These are phyloP conservation scores for Prenolepis imparis DNA, from an alignment of 2,888 invertebrate genomes.

Conservation along the genomic window DNA sequence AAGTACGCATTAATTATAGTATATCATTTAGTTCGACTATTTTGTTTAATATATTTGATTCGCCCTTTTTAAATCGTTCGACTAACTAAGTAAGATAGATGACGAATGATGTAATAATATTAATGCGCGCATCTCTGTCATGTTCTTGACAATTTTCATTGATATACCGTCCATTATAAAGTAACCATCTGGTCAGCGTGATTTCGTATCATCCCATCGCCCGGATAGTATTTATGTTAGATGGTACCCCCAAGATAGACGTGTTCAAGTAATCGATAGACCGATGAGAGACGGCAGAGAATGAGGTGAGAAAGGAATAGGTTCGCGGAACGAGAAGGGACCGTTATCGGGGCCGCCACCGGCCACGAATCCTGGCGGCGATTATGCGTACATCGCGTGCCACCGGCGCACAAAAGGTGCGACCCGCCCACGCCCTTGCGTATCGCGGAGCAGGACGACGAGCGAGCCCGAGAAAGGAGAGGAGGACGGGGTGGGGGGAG, in stretches of 20 bases:
- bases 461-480: conserved; percentile 22
- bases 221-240: conserved; percentile 30
- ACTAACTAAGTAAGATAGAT: background rate
- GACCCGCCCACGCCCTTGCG: conserved; percentile 68
- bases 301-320: conserved; percentile 59
- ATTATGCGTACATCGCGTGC: conserved; percentile 86
- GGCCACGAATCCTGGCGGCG: conserved; percentile 67
- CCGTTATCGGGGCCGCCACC: conserved; percentile 62
- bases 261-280: conserved; percentile 49
- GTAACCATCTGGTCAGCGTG: conserved; percentile 22
- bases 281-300: background rate
- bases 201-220: conserved; percentile 32
- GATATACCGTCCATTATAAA: background rate
- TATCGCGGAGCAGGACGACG: conserved; percentile 58
- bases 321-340: conserved; percentile 68
- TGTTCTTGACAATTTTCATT: background rate
- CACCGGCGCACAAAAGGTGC: conserved; percentile 81
- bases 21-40: background rate
- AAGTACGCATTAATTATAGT: background rate
- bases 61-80: background rate
- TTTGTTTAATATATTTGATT: background rate
- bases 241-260: conserved; percentile 25
- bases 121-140: background rate
- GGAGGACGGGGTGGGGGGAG: conserved; percentile 40
- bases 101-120: background rate